Conservation (phyloP, 2,888 invertebrate genomes). For the Ectobius pallidus region DNA sequence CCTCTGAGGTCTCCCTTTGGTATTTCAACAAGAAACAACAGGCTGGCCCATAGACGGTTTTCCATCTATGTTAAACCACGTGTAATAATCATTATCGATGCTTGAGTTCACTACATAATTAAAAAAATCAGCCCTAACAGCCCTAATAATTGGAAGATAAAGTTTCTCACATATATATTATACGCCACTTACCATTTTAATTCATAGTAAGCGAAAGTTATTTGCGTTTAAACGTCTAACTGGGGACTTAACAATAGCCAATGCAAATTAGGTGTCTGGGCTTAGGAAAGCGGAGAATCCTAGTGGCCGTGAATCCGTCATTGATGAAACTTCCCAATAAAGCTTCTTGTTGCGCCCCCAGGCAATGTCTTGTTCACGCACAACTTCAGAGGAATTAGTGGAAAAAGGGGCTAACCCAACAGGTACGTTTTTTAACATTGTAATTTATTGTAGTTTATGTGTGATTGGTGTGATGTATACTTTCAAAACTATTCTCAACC, state of each 20-base stretch:
- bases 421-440: too few species aligned
- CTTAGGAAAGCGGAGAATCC: not conserved
- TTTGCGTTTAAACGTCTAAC: not conserved
- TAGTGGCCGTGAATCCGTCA: not conserved
- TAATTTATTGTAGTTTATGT: too few species aligned
- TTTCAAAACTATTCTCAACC: too few species aligned
- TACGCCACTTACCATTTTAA: not conserved
- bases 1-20: too few species aligned
- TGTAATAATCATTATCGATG: too few species aligned
- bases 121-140: not conserved
- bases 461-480: too few species aligned
- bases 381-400: not conserved
- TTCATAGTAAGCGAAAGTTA: not conserved
- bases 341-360: not conserved
- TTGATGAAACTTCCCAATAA: not conserved
- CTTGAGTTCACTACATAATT: not conserved
- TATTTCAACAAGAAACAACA: too few species aligned
- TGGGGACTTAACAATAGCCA: not conserved
- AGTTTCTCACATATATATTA: constrained; percentile 1
- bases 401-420: not conserved
- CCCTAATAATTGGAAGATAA: not conserved
- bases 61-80: too few species aligned
- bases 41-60: too few species aligned
- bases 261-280: not conserved
- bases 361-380: not conserved